These are phyloP conservation scores for Momotus momota DNA, from an alignment of 2,797 vertebrate species.

Conservation along the genomic window DNA sequence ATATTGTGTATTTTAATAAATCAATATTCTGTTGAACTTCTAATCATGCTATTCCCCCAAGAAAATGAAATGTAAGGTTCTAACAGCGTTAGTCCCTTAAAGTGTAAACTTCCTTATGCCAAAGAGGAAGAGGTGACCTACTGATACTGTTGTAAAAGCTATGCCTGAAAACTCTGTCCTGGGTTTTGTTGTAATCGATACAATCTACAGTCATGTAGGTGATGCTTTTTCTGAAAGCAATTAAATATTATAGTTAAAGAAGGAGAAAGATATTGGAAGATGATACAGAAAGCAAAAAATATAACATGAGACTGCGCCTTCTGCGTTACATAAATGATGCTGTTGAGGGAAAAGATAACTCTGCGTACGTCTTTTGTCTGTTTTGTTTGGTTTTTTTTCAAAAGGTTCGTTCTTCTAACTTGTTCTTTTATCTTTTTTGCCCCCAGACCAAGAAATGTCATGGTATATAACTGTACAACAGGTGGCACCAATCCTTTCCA, in stretches of 20 bases:
- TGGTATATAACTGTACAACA: slow-evolving; percentile 93
- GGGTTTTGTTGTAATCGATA: not conserved
- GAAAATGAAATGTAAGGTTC: not conserved
- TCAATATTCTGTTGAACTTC: not conserved
- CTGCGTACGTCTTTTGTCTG: not conserved
- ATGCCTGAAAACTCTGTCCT: not conserved
- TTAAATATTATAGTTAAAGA: not conserved
- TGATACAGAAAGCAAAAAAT: not conserved
- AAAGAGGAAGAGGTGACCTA: not conserved
- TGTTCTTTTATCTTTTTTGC: not conserved
- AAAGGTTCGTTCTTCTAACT: not conserved
- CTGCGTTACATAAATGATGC: not conserved
- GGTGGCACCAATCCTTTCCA: slow-evolving; percentile 91
- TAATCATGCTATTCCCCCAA: not conserved
- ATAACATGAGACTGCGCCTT: not conserved
- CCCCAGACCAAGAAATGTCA: slow-evolving; percentile 86
- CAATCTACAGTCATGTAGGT: not conserved
- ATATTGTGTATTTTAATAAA: not conserved
- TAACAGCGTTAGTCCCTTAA: not conserved
- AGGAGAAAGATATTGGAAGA: not conserved
- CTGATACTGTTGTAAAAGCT: not conserved
- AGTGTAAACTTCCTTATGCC: not conserved
- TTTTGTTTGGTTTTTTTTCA: not conserved
- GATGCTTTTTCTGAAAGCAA: not conserved
- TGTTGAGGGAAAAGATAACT: not conserved